These are phyloP conservation scores for Heliconius nattereri DNA, from an alignment of 1,140 invertebrate genomes.

Conservation along the genomic window DNA sequence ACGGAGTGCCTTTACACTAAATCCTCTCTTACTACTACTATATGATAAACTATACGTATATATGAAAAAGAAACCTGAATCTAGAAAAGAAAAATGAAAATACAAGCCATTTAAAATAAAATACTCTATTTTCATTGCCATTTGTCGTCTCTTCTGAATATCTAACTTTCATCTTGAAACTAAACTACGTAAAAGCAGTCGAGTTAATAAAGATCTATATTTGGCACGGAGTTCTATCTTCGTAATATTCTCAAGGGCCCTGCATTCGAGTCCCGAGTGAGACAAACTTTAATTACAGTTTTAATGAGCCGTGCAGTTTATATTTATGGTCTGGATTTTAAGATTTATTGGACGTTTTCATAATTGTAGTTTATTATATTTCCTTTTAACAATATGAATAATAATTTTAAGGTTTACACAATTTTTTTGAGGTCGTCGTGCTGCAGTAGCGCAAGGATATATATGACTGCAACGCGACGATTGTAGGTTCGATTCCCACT, in stretches of 20 bases:
- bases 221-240: conserved; percentile 41
- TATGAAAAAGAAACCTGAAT: too few species aligned
- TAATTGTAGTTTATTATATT: not conserved
- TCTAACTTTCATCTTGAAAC: conserved; percentile 13
- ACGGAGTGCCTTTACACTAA: too few species aligned
- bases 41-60: too few species aligned
- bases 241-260: conserved; percentile 40
- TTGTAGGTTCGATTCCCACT: too few species aligned
- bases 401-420: too few species aligned
- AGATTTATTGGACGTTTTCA: conserved; percentile 6
- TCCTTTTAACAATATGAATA: too few species aligned
- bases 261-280: conserved; percentile 43
- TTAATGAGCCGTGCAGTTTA: conserved; percentile 38
- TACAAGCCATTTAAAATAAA: not conserved
- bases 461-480: too few species aligned
- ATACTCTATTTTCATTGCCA: not conserved
- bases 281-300: conserved; percentile 46
- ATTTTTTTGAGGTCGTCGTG: too few species aligned
- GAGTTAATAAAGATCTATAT: conserved; percentile 42
- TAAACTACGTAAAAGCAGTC: conserved; percentile 32
- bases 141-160: not conserved
- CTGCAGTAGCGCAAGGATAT: too few species aligned
- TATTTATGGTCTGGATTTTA: conserved; percentile 27
- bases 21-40: too few species aligned
- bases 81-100: too few species aligned